Percentiles rank a stretch among this genome's conserved stretches.
Evolutionary conservation across 1,140 invertebrate species (phyloP).

Genomic region (Procambarus clarkii): DNA sequence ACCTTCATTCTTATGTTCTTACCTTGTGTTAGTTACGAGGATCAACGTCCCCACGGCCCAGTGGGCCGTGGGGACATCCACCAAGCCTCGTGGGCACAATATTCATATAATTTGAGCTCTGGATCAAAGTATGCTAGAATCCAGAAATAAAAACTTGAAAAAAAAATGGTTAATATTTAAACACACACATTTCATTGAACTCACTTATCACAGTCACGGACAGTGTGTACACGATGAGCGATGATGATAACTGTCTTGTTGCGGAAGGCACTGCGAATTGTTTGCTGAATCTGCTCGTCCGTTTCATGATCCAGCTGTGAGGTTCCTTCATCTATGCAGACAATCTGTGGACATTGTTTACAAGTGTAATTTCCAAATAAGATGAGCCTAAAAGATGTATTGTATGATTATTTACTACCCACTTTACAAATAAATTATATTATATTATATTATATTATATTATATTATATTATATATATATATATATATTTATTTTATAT

Average conservation of each 20-base stretch:
- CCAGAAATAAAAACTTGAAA: not conserved
- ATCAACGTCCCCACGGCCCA: too few species aligned
- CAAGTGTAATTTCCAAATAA: not conserved
- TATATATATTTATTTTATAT: too few species aligned
- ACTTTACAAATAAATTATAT: too few species aligned
- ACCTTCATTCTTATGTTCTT: too few species aligned
- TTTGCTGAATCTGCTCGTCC: conserved; percentile 90
- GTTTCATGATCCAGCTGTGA: conserved; percentile 94
- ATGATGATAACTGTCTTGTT: conserved; percentile 94
- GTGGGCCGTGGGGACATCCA: too few species aligned
- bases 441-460: too few species aligned
- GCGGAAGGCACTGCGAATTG: conserved; percentile 87
- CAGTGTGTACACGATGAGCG: conserved; percentile 91
- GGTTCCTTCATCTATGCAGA: conserved; percentile 97
- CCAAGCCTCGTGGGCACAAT: not conserved
- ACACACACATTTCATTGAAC: not conserved
- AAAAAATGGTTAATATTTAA: not conserved
- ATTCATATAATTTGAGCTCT: not conserved
- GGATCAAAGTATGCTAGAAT: not conserved
- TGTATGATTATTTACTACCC: too few species aligned
- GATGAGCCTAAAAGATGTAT: too few species aligned
- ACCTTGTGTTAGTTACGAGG: too few species aligned
- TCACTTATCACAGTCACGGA: conserved; percentile 89
- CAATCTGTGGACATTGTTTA: conserved; percentile 80
- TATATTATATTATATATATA: too few species aligned